Evolutionary conservation across 2,888 invertebrate genomes (phyloP).

Genomic region (Bhutanitis thaidina): DNA sequence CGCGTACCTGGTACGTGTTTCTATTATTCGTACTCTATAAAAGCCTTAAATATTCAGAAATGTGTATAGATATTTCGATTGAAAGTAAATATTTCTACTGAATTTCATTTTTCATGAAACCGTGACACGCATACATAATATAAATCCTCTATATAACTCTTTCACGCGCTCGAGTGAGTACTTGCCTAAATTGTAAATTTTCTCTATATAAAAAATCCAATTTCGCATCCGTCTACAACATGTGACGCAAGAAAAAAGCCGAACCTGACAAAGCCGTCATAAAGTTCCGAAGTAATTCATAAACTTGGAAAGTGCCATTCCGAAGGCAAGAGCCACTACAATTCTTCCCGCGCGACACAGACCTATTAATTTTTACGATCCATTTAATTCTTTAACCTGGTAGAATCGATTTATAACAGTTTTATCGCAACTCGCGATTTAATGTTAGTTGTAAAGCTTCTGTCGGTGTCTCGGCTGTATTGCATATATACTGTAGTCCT

Average conservation of each 20-base stretch:
- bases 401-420: slow-evolving; percentile 74
- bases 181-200: slow-evolving; percentile 39
- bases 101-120: not conserved
- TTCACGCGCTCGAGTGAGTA: slow-evolving; percentile 31
- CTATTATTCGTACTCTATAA: slow-evolving; percentile 27
- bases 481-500: slow-evolving; percentile 32
- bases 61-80: slow-evolving; percentile 11
- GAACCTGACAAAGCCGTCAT: slow-evolving; percentile 64
- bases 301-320: slow-evolving; percentile 63
- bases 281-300: slow-evolving; percentile 71
- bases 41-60: slow-evolving; percentile 20
- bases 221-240: slow-evolving; percentile 71
- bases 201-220: slow-evolving; percentile 67
- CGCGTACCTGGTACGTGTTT: slow-evolving; percentile 47
- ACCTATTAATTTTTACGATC: slow-evolving; percentile 76
- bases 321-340: slow-evolving; percentile 29
- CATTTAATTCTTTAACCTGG: slow-evolving; percentile 76
- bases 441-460: slow-evolving; percentile 62
- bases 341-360: slow-evolving; percentile 52
- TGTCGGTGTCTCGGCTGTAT: slow-evolving; percentile 45
- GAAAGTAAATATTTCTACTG: slow-evolving; percentile 3
- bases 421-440: slow-evolving; percentile 61
- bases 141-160: slow-evolving; percentile 21
- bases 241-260: slow-evolving; percentile 65
- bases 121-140: slow-evolving; percentile 23